A percentile compares a stretch with the other conserved stretches of the same genome.
Evolutionary conservation across 2,888 invertebrate genomes (phyloP).

Genomic region (Stenoptilia bipunctidactyla): DNA sequence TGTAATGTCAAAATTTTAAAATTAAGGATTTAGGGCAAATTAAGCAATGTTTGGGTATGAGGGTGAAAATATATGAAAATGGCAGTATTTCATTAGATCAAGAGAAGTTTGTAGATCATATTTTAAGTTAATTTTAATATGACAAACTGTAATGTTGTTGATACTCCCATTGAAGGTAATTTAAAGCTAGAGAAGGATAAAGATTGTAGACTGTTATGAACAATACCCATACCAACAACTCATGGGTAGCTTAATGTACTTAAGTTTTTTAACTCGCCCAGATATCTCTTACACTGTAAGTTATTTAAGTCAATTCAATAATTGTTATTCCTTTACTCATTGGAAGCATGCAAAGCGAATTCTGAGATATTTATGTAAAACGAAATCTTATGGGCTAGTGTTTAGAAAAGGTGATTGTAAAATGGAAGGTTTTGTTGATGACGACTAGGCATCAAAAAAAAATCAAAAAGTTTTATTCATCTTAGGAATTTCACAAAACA

Average conservation of each 20-base stretch:
- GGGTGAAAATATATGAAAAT: neutral
- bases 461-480: no score
- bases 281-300: conserved; percentile 9
- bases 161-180: conserved; percentile 6
- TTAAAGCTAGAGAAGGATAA: conserved; percentile 5
- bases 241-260: conserved; percentile 6
- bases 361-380: conserved; percentile 10
- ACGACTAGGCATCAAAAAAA: no score
- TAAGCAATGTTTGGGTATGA: conserved; percentile 1
- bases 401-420: conserved; percentile 8
- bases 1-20: neutral
- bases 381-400: conserved; percentile 10
- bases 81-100: neutral
- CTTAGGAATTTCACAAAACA: no score
- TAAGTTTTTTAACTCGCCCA: conserved; percentile 5
- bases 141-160: conserved; percentile 2
- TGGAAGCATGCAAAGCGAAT: conserved; percentile 11
- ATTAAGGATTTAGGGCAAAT: no score
- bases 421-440: no score
- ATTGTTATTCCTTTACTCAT: conserved; percentile 7
- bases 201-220: conserved; percentile 1
- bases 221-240: conserved; percentile 4
- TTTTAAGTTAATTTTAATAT: conserved; percentile 2
- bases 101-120: conserved; percentile 2
- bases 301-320: conserved; percentile 17